Percentiles rank a stretch among this genome's conserved stretches.
These are phyloP conservation scores for Bambusicola thoracicus DNA, from an alignment of 2,113 vertebrate species.

Conservation along the genomic window DNA sequence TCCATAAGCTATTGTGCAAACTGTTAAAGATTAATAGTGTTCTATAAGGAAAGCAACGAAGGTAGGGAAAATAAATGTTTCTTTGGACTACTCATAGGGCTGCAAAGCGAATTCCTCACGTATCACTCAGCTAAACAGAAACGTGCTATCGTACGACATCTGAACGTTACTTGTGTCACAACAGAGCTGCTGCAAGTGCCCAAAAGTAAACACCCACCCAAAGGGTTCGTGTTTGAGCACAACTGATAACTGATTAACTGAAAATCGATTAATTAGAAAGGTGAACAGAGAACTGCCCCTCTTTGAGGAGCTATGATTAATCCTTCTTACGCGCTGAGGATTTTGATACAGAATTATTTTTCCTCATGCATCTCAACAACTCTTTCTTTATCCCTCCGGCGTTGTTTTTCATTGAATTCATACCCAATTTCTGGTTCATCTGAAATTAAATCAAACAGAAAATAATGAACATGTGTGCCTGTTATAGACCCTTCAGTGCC, in stretches of 20 bases:
- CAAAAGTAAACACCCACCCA: neutral
- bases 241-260: slow-evolving; percentile 27
- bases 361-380: neutral
- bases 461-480: neutral
- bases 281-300: neutral
- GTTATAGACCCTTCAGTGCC: neutral
- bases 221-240: neutral
- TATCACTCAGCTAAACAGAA: neutral
- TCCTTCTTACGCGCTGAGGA: neutral
- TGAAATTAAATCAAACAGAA: slow-evolving; percentile 27
- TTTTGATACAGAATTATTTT: neutral
- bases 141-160: neutral
- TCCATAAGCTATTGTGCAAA: slow-evolving; percentile 5
- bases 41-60: neutral
- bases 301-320: neutral
- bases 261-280: neutral
- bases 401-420: slow-evolving; percentile 6
- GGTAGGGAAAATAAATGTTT: neutral
- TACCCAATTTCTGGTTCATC: neutral
- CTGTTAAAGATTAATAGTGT: slow-evolving; percentile 25
- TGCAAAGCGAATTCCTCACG: neutral
- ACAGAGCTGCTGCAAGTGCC: neutral
- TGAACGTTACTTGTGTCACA: neutral
- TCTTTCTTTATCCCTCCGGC: neutral
- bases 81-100: neutral